phyloP scores from a whole-genome alignment of 2,113 vertebrate species.

The Cyrtonyx montezumae region DNA sequence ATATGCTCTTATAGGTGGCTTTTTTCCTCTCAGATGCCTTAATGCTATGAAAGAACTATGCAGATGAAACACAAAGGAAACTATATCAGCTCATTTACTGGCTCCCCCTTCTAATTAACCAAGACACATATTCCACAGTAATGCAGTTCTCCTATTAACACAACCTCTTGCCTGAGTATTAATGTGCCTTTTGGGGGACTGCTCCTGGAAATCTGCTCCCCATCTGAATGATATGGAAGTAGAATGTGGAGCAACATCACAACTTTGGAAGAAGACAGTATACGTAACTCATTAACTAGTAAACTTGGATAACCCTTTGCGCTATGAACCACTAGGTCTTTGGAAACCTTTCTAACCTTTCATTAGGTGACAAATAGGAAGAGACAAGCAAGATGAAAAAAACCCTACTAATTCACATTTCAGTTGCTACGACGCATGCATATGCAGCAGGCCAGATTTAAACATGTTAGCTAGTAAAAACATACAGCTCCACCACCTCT shows the following conservation, averaged over 20 bases:
- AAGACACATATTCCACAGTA: not conserved
- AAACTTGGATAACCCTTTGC: not conserved
- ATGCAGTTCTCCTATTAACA: slow-evolving; percentile 4
- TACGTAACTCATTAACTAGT: not conserved
- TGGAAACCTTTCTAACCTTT: not conserved
- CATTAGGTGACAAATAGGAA: not conserved
- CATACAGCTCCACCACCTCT: not conserved
- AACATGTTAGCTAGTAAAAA: not conserved
- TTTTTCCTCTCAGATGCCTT: not conserved
- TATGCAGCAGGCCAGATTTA: not conserved
- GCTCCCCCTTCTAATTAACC: not conserved
- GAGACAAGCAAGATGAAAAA: not conserved
- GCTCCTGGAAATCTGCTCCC: not conserved
- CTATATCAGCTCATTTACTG: not conserved
- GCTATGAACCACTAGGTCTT: not conserved
- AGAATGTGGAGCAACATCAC: not conserved
- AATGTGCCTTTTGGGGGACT: not conserved
- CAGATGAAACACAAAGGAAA: slow-evolving; percentile 22
- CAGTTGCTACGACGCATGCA: not conserved
- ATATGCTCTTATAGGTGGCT: not conserved
- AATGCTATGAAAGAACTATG: slow-evolving; percentile 17
- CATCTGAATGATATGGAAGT: not conserved
- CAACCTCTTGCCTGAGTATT: not conserved
- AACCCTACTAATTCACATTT: not conserved
- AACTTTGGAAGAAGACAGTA: not conserved